Base-by-base conservation (phyloP, 1,140 invertebrate genomes). In the Mycetomoellerius zeteki region DNA sequence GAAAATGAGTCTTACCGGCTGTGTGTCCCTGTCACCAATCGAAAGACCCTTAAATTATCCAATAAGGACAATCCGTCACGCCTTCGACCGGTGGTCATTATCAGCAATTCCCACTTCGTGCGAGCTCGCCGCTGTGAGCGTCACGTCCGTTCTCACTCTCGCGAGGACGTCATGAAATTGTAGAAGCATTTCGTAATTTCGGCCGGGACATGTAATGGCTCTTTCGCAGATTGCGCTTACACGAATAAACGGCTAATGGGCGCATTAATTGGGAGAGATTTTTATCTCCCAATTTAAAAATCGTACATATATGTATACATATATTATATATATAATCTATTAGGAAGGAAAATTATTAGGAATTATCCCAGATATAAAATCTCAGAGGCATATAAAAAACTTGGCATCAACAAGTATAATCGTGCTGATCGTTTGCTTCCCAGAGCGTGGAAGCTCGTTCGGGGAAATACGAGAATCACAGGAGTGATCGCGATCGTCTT, bases 1-100 rank as follows among this genome's bases (percentile, higher is more conserved):
- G 81, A 89, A 87, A 87, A 89, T 58, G 85, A 76, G 76, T 73
- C 84, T 81, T 56, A 71, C 60, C 52, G 33, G n/a, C 76, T 33
- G 88, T 89, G 85, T 86, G 75, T 89, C 58, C 54, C 56, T 37
- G 84, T 81, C 85, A 33, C 67, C 80, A 33, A 82, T 58, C 65
- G 56, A 27, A 19, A 58, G 62, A 82, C 52, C 60, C 84, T 90
- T 89, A 87, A 89, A 90, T 90, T 89, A 90, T 54, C 24, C 85
- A 27, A 21, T 54, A 69, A 85, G 56, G 80, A 54, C 65, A 52
- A 73, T 58, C 52, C 33, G 30, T 60, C 19, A 19, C 30, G 43
- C 80, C 52, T 82, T 82, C 54, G 67, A 73, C 21, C 27, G 30
- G 12, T 65, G 67, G 80, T 67, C 58, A 85, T 76, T 85, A 80